phyloP scores from a whole-genome alignment of 2,113 vertebrate species.

The Pampusana beccarii region DNA sequence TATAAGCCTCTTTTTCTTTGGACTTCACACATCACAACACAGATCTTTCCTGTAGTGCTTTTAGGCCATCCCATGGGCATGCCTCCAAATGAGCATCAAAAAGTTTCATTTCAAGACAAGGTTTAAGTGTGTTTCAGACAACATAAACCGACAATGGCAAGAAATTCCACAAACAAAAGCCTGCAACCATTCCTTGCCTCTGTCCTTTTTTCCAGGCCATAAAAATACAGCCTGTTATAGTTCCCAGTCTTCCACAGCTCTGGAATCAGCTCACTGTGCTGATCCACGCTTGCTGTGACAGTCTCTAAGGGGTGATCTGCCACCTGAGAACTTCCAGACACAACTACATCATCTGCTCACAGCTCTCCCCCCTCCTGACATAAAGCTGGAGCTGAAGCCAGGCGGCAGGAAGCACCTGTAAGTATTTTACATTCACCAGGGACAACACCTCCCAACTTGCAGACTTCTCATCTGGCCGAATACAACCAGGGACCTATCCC shows the following conservation, averaged over 20 bases:
- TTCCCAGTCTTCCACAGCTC: neutral
- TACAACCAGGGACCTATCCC: neutral
- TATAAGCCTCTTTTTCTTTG: neutral
- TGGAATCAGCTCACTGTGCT: neutral
- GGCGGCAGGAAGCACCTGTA: slow-evolving; percentile 47
- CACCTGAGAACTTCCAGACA: slow-evolving; percentile 58
- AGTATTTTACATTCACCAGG: slow-evolving; percentile 25
- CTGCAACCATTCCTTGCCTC: neutral
- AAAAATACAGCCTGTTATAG: neutral
- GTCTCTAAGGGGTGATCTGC: neutral
- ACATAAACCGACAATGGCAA: neutral
- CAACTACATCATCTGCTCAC: slow-evolving; percentile 21
- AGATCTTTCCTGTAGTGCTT: neutral
- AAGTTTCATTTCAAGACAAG: neutral
- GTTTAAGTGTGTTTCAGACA: neutral
- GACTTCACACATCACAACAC: neutral
- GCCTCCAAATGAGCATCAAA: neutral
- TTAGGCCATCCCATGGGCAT: neutral
- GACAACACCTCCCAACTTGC: slow-evolving; percentile 31
- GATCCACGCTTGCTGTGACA: neutral
- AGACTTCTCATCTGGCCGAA: slow-evolving; percentile 1
- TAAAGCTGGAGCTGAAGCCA: neutral
- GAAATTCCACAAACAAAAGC: neutral
- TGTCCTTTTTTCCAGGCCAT: neutral
- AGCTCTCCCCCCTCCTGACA: neutral